phyloP scores from a whole-genome alignment of 2,113 vertebrate genomes.

The Scopus umbretta region DNA sequence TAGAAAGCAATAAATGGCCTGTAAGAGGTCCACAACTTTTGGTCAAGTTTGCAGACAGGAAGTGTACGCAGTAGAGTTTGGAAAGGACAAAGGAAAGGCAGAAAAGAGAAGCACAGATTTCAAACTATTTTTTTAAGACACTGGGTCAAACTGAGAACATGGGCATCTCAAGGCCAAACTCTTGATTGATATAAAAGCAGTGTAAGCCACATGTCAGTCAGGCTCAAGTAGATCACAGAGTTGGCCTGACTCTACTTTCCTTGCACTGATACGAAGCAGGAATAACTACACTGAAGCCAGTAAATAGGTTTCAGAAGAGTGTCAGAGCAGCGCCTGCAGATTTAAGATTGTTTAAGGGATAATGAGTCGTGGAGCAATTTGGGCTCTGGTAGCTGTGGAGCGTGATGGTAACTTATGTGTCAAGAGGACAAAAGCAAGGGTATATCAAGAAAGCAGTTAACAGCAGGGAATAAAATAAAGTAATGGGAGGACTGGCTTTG shows the following conservation, averaged over 20 bases:
- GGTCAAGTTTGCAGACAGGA: not conserved
- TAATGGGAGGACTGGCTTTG: not conserved
- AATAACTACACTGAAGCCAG: not conserved
- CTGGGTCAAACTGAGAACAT: not conserved
- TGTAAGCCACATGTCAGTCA: not conserved
- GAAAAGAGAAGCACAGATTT: not conserved
- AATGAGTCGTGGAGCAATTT: not conserved
- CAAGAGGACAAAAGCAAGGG: not conserved
- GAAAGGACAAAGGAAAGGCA: not conserved
- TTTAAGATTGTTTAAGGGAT: not conserved
- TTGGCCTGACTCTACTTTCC: slow-evolving; percentile 7
- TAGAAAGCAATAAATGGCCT: not conserved
- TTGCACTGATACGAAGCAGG: slow-evolving; percentile 18
- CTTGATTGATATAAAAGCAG: not conserved
- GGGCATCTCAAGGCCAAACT: not conserved
- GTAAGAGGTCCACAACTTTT: not conserved
- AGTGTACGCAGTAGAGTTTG: not conserved
- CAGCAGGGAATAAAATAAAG: not conserved
- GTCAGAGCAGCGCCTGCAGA: not conserved
- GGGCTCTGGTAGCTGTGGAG: not conserved
- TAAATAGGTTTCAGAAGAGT: not conserved
- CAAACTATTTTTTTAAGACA: not conserved
- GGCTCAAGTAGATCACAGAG: not conserved
- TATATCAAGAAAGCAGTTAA: not conserved
- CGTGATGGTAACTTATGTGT: not conserved